Evolutionary conservation across 2,113 vertebrate genomes (phyloP).

Genomic region (Poecile atricapillus): DNA sequence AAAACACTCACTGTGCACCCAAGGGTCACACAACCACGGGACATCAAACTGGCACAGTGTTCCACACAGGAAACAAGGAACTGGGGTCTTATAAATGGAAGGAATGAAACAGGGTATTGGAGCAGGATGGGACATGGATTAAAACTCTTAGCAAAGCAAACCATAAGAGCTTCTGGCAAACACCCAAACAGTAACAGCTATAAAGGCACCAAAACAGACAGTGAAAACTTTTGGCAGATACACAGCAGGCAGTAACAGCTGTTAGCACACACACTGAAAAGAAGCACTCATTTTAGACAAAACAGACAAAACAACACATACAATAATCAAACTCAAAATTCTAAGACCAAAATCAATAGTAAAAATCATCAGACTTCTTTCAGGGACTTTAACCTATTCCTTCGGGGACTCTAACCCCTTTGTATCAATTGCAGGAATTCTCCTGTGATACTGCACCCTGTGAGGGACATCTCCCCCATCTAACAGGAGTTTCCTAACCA

Average conservation of each 20-base stretch:
- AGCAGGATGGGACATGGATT: not conserved
- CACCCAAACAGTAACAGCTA: not conserved
- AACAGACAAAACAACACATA: not conserved
- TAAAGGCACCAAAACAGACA: not conserved
- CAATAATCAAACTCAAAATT: not conserved
- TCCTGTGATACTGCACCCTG: not conserved
- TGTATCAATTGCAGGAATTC: not conserved
- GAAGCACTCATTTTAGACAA: not conserved
- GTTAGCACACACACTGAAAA: not conserved
- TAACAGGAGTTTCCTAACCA: not conserved
- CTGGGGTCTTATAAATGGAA: not conserved
- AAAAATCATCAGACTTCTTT: not conserved
- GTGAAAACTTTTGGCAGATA: not conserved
- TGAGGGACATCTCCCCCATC: too few species aligned
- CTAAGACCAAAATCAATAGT: not conserved
- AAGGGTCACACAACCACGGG: not conserved
- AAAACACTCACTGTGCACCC: not conserved
- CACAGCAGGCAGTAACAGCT: not conserved
- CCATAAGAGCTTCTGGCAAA: not conserved
- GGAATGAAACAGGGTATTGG: not conserved
- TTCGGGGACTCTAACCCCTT: not conserved
- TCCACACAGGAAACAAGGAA: not conserved
- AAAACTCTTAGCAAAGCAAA: not conserved
- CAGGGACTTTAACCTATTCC: too few species aligned
- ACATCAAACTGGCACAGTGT: not conserved